Evolutionary conservation across 2,888 invertebrate species (phyloP), one percentile per base, ranked within the genome.

Genomic region (Xanthia togata): DNA sequence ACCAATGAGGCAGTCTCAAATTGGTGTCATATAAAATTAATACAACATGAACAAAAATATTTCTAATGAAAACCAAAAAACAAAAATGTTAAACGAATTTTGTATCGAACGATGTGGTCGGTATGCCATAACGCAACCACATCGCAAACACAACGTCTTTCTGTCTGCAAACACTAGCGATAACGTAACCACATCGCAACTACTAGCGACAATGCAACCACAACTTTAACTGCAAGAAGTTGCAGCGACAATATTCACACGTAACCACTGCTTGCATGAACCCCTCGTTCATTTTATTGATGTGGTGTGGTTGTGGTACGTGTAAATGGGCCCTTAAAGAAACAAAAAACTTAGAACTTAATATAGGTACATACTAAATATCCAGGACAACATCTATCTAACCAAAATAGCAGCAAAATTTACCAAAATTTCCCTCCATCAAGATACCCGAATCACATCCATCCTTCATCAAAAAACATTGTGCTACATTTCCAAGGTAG

Each of bases 401-500:
- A 17, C 8, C 31, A 41, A 50, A 62, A 60, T 53, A 38, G 38
- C 62, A 55, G 23, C 50, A 55, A 78, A 17, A 71, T 73, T 12
- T 5, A 44, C 14, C n/a, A 31, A 65, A 6, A 82, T 35, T 47
- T 12, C 9, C 11, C 23, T 57, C 44, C 55, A 72, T 60, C 63
- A 75, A 85, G 64, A 60, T 57, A 57, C 53, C 23, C 31, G 23
- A 69, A 73, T 71, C 62, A 70, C 26, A 64, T 17, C 35, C 38
- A 70, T 50, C 31, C 59, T 50, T 44, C n/a, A 57, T 57, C 81
- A 75, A 84, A 87, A 86, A 88, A 84, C 89, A 87, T 84, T 70
- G 82, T 87, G 88, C 84, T 88, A 79, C 86, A 88, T 88, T 72
- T 79, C 67, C 87, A 83, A 83, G 75, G 81, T 73, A 78, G 47